Evolutionary conservation across 2,888 invertebrate species (phyloP), one percentile per base, ranked within the genome.

Genomic region (Acrobasis repandana): DNA sequence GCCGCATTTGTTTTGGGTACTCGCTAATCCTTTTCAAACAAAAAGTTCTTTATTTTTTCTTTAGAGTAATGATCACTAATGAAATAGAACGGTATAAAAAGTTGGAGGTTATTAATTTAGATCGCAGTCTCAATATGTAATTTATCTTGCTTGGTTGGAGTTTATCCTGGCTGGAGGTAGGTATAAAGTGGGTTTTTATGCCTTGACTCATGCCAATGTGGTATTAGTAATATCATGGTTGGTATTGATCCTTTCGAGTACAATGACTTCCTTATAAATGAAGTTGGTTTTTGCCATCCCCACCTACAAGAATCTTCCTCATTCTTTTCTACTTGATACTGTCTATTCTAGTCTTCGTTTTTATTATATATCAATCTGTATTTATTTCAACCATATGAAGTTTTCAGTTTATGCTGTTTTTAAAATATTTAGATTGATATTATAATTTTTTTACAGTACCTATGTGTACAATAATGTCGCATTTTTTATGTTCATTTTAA

Each of bases 1-100:
- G 70, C 71, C 67, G 70, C 69, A 75, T 76, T 75, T 65, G 63
- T 76, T 80, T 76, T 76, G 77, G 76, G 73, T 72, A 73, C 67
- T 75, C 76, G 74, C 78, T 78, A 82, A 80, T 79, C 76, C 75
- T 76, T 75, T 77, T 65, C 58, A 58, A 51, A 71, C 71, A 81
- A 79, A 79, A 79, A 80, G 72, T 70, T 69, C 72, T 73, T 76
- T 76, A 70, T 74, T 68, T 82, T 75, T 77, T 77, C 78, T 6
- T 10, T 20, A 14, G 34, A 14, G 54, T 18, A 11, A 76, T 67
- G 77, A 66, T 73, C 70, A 70, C 70, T 77, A 80, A 78, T 76
- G 79, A 82, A 75, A 73, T 69, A n/a, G 43, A 43, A 43, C n/a
- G 64, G 63, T 68, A 68, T 69, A 77, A 79, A 79, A 74, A 71